Percentiles rank a stretch among this genome's conserved stretches.
phyloP scores from a whole-genome alignment of 2,113 vertebrate species.

The Rattus norvegicus region GRCr8 NC_086027.1:90678001-90678500 shows the following conservation, averaged over 20 bases:
- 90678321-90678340: background rate
- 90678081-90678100: background rate
- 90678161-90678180: background rate
- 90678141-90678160: background rate
- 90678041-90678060: background rate
- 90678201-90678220: background rate
- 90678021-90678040: background rate
- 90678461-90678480: background rate
- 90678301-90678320: background rate
- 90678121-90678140: background rate
- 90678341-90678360: background rate
- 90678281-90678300: background rate
- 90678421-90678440: background rate
- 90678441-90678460: background rate
- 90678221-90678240: background rate
- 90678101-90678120: background rate
- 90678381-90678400: background rate
- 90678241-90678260: background rate
- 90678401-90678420: background rate
- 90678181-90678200: background rate
- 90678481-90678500: background rate
- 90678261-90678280: background rate
- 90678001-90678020: background rate
- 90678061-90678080: background rate
- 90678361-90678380: background rate